Evolutionary conservation across 2,797 vertebrate genomes (phyloP).

Genomic region (Gymnodraco acuticeps): DNA sequence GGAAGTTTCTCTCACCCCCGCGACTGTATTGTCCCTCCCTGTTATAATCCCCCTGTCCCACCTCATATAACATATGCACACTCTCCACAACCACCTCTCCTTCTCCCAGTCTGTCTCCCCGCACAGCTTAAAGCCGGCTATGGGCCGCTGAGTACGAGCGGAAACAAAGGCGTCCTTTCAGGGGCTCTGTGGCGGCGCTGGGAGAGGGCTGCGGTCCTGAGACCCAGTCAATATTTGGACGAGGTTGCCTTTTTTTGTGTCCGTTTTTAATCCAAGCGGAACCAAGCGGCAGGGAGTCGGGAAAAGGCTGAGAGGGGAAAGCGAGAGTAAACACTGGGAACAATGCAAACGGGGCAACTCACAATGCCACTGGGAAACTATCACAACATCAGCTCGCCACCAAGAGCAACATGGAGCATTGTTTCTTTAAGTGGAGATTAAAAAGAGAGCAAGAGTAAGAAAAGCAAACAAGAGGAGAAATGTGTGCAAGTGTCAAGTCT

Average conservation of each 20-base stretch:
- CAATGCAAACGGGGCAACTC: conserved; percentile 74
- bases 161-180: conserved; percentile 90
- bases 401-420: conserved; percentile 72
- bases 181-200: conserved; percentile 69
- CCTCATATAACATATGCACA: conserved; percentile 78
- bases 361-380: conserved; percentile 81
- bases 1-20: conserved; percentile 64
- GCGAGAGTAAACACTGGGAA: conserved; percentile 82
- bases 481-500: conserved; percentile 30
- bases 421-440: conserved; percentile 84
- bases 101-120: conserved; percentile 71
- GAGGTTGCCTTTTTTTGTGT: conserved; percentile 79
- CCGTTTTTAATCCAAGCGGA: conserved; percentile 82
- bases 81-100: conserved; percentile 56
- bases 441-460: conserved; percentile 68
- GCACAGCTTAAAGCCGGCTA: conserved; percentile 82
- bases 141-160: conserved; percentile 79
- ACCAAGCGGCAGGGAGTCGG: conserved; percentile 75
- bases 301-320: conserved; percentile 68
- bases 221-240: conserved; percentile 91
- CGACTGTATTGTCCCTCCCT: conserved; percentile 36
- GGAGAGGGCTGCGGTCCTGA: conserved; percentile 79
- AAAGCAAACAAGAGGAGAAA: conserved; percentile 64
- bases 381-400: conserved; percentile 78
- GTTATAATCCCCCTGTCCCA: conserved; percentile 55